Evolutionary conservation across 2,888 invertebrate species (phyloP).

Genomic region (Nebria salina): DNA sequence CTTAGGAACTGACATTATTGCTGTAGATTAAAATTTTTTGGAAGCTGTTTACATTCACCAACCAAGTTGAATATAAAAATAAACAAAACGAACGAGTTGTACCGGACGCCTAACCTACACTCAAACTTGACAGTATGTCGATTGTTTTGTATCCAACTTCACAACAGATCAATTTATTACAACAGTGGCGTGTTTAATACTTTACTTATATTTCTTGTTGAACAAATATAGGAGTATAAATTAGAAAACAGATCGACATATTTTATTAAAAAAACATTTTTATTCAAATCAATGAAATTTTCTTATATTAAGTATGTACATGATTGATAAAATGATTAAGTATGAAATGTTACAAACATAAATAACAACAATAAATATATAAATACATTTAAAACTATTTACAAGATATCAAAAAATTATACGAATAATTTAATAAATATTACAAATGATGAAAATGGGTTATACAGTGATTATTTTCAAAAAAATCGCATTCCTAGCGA

Average conservation of each 20-base stretch:
- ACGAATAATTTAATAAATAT: constrained; percentile 8
- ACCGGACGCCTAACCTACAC: not conserved
- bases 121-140: not conserved
- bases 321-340: not conserved
- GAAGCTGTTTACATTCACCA: not conserved
- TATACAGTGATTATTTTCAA: not conserved
- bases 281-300: not conserved
- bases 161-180: not conserved
- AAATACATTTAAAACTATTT: constrained; percentile 15
- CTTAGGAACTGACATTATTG: constrained; percentile 7
- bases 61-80: not conserved
- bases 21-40: constrained; percentile 7
- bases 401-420: constrained; percentile 5
- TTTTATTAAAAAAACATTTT: not conserved
- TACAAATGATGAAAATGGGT: constrained; percentile 12
- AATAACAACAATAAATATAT: constrained; percentile 21
- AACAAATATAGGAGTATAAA: not conserved
- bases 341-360: constrained; percentile 14
- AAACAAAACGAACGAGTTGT: not conserved
- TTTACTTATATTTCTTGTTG: too few relatives aligned
- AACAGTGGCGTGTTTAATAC: not conserved
- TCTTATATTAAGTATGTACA: not conserved
- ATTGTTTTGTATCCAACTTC: not conserved
- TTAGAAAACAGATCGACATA: not conserved
- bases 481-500: constrained; percentile 15